Evolutionary conservation across 1,140 invertebrate species (phyloP).

Genomic region (Notospermus geniculatus): DNA sequence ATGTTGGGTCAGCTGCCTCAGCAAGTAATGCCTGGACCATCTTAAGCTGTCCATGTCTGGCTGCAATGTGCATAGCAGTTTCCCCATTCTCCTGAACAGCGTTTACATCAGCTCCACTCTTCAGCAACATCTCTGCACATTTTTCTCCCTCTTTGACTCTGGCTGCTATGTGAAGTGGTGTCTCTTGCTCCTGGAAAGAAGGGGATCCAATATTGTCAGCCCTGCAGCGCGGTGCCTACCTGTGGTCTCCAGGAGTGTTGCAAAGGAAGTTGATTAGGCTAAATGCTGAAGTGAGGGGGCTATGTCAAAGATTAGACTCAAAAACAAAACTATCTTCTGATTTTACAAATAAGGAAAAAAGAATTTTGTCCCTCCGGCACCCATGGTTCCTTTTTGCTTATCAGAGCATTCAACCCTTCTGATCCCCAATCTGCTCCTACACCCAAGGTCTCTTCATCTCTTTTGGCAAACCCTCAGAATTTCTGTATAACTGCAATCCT

Average conservation of each 20-base stretch:
- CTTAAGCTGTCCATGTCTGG: conserved; percentile 80
- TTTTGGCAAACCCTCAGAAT: too few relatives aligned
- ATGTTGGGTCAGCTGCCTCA: conserved; percentile 85
- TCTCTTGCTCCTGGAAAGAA: conserved; percentile 66
- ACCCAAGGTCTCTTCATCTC: too few relatives aligned
- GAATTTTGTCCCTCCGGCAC: too few relatives aligned
- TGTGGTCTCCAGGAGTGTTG: conserved; percentile 55
- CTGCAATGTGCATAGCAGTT: conserved; percentile 89
- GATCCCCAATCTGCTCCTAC: too few relatives aligned
- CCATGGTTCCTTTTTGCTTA: too few relatives aligned
- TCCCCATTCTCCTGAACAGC: conserved; percentile 74
- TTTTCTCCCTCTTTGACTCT: conserved; percentile 89
- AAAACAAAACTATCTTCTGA: too few relatives aligned
- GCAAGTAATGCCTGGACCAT: conserved; percentile 83
- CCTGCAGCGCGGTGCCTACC: conserved; percentile 93
- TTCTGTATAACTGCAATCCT: too few relatives aligned
- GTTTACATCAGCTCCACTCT: conserved; percentile 95
- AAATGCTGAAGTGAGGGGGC: too few relatives aligned
- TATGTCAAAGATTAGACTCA: too few relatives aligned
- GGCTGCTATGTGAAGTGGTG: conserved; percentile 92
- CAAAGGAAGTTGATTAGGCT: too few relatives aligned
- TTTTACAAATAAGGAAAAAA: too few relatives aligned
- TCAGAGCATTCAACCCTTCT: too few relatives aligned
- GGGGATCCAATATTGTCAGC: conserved; percentile 71
- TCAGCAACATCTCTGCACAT: conserved; percentile 95